Conservation (phyloP, 2,888 invertebrate species). For the Thelaira solivaga region DNA sequence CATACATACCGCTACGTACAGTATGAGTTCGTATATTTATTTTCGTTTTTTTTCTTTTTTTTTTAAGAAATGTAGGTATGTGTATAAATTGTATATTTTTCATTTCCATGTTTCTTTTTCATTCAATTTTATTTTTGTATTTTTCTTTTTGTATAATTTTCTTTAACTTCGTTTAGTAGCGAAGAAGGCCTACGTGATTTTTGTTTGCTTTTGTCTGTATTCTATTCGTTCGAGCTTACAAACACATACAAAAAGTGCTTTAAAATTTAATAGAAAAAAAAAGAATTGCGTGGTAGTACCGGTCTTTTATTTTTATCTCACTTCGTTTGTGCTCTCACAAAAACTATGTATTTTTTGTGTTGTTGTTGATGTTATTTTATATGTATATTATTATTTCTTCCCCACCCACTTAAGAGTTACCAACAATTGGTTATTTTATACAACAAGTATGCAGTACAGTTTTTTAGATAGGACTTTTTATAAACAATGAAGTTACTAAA, state of each 20-base stretch:
- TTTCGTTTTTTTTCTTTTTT: constrained; percentile 11
- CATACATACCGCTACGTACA: too few relatives aligned
- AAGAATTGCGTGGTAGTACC: constrained; percentile 70
- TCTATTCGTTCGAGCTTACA: too few relatives aligned
- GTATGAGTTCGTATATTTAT: too few relatives aligned
- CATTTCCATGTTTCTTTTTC: background rate
- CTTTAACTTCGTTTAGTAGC: constrained; percentile 53
- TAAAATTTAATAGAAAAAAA: background rate
- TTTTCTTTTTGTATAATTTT: background rate
- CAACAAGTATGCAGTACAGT: too few relatives aligned
- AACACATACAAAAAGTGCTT: background rate
- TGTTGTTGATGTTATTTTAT: background rate
- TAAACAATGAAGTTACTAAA: too few relatives aligned
- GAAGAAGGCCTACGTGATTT: constrained; percentile 69
- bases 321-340: background rate
- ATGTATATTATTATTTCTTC: background rate
- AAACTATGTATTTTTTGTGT: too few relatives aligned
- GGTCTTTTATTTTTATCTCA: constrained; percentile 67
- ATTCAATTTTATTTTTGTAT: background rate
- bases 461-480: too few relatives aligned
- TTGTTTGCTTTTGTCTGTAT: constrained; percentile 36
- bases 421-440: too few relatives aligned
- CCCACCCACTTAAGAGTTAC: background rate
- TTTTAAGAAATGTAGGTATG: too few relatives aligned
- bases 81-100: too few relatives aligned